These are phyloP conservation scores for Mustela nigripes DNA, from an alignment of 2,113 vertebrate species.

Conservation along the genomic window DNA sequence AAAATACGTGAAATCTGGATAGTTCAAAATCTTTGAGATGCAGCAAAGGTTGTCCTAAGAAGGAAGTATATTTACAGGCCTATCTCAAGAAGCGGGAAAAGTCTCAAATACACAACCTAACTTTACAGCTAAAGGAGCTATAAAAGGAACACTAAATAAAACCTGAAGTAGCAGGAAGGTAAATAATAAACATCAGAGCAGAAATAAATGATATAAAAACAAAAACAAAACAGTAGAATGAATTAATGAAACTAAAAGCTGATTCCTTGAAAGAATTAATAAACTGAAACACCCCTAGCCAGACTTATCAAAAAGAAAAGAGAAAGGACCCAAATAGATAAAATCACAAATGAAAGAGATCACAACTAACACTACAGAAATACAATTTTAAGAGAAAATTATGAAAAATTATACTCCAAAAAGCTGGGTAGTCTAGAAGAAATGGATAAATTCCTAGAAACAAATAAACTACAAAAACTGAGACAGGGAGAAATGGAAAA, in stretches of 20 bases:
- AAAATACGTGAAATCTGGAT: no score
- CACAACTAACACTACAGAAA: not conserved
- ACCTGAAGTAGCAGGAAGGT: no score
- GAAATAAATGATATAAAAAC: no score
- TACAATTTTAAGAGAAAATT: not conserved
- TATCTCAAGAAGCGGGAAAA: no score
- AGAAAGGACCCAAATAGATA: not conserved
- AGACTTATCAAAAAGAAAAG: not conserved
- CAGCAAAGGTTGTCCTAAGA: no score
- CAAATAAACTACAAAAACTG: not conserved
- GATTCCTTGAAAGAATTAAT: not conserved
- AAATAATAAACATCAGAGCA: no score
- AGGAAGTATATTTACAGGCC: no score
- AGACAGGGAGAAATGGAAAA: not conserved
- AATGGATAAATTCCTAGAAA: not conserved
- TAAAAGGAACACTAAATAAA: no score
- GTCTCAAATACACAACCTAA: no score
- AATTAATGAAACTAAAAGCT: not conserved
- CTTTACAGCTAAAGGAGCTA: no score
- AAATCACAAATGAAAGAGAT: not conserved
- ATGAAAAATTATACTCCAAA: not conserved
- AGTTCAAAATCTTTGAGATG: no score
- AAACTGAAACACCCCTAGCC: not conserved
- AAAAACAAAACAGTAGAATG: not conserved
- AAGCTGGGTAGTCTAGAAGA: not conserved